Conservation (phyloP, 2,797 vertebrate genomes). For the Falco naumanni region DNA sequence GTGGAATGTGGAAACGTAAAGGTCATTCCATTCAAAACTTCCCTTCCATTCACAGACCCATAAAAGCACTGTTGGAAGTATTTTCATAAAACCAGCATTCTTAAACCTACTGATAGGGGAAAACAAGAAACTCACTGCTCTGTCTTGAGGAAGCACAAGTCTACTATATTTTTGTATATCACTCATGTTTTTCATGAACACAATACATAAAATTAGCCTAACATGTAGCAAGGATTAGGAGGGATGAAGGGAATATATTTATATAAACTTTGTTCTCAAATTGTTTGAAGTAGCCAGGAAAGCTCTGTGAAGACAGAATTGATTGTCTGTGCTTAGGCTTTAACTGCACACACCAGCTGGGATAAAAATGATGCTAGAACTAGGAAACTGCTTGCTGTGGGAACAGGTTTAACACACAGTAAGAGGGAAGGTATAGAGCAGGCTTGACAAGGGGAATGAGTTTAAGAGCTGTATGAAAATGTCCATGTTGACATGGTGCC, state of each 20-base stretch:
- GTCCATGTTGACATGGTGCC: neutral
- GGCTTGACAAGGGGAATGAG: neutral
- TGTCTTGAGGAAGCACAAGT: neutral
- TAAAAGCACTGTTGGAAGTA: neutral
- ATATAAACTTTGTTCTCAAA: neutral
- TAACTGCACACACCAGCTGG: neutral
- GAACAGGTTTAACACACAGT: neutral
- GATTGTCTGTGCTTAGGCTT: neutral
- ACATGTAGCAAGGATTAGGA: neutral
- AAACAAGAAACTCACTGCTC: neutral
- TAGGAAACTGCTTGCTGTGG: neutral
- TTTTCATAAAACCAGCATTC: neutral
- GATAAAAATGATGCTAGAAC: neutral
- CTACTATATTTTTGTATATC: neutral
- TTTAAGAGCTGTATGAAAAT: neutral
- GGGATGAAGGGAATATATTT: neutral
- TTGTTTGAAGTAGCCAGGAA: neutral
- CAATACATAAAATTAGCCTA: neutral
- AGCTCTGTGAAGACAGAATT: neutral
- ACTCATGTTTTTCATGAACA: neutral
- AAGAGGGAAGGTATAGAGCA: neutral
- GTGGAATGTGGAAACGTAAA: neutral
- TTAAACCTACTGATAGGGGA: neutral
- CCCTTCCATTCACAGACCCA: neutral
- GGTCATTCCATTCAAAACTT: neutral